These are phyloP conservation scores for Nansenia antarctica DNA, from an alignment of 2,113 vertebrate genomes.

Conservation along the genomic window DNA sequence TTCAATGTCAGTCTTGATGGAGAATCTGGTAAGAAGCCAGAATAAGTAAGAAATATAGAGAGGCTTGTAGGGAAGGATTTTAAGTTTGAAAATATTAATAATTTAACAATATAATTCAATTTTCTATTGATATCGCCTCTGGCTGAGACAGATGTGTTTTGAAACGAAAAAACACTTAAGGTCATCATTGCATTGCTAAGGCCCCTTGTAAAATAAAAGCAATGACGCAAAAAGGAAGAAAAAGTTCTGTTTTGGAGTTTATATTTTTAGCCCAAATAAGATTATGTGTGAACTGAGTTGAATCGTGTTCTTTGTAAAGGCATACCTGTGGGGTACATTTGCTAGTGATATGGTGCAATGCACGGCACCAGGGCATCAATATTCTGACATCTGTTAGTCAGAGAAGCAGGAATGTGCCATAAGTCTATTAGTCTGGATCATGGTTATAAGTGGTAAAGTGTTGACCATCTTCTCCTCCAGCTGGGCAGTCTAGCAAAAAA, in stretches of 20 bases:
- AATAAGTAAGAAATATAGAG: not conserved
- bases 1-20: constrained; percentile 38
- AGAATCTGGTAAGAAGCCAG: constrained; percentile 11
- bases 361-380: not conserved
- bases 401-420: constrained; percentile 1
- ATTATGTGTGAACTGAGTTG: constrained; percentile 27
- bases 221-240: constrained; percentile 3
- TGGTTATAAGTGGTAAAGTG: constrained; percentile 11
- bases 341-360: not conserved
- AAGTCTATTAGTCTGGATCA: constrained; percentile 13
- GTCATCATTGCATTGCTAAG: not conserved
- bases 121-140: constrained; percentile 12
- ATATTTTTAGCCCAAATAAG: constrained; percentile 16
- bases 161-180: constrained; percentile 30
- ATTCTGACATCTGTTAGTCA: constrained; percentile 8
- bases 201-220: not conserved
- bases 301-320: not conserved
- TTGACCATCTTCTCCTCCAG: not conserved
- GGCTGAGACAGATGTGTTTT: constrained; percentile 36
- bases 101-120: constrained; percentile 24
- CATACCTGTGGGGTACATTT: not conserved
- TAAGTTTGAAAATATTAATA: too few species aligned
- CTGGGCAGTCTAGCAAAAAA: not conserved
- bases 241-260: not conserved
- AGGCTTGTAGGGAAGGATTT: too few species aligned